Percentiles rank a stretch among this genome's conserved stretches.
Evolutionary conservation across 2,888 invertebrate species (phyloP).

Genomic region (Clivina fossor): DNA sequence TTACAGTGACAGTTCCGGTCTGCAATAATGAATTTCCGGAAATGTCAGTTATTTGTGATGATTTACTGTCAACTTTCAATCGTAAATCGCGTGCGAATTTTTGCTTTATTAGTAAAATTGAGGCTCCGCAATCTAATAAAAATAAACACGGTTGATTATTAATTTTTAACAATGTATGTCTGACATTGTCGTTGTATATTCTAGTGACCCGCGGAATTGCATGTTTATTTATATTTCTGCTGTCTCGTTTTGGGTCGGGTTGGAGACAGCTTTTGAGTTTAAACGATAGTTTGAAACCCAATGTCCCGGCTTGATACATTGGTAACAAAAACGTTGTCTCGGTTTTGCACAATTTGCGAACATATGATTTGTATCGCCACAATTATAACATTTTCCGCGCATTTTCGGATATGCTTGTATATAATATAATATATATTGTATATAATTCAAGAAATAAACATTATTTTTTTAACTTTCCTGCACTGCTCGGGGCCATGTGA

Average conservation of each 20-base stretch:
- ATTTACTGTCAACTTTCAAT: neutral
- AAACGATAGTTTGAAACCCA: neutral
- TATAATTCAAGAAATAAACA: no score
- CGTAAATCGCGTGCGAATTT: neutral
- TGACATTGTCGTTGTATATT: neutral
- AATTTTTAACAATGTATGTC: neutral
- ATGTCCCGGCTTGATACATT: neutral
- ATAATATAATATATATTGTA: no score
- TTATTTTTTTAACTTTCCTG: no score
- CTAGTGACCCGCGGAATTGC: neutral
- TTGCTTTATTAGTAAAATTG: neutral
- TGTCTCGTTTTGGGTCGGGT: neutral
- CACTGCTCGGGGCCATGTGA: no score
- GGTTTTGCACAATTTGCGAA: constrained; percentile 25
- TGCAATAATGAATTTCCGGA: constrained; percentile 1
- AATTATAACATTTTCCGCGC: constrained; percentile 23
- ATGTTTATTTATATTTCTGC: neutral
- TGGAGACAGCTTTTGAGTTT: neutral
- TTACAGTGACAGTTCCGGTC: neutral
- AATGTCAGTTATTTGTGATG: neutral
- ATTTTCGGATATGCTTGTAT: no score
- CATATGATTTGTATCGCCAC: constrained; percentile 24
- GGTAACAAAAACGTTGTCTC: neutral
- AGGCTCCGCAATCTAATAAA: neutral
- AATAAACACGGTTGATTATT: neutral